Conservation (phyloP, 2,797 vertebrate species). For the Eupleurogrammus muticus region DNA sequence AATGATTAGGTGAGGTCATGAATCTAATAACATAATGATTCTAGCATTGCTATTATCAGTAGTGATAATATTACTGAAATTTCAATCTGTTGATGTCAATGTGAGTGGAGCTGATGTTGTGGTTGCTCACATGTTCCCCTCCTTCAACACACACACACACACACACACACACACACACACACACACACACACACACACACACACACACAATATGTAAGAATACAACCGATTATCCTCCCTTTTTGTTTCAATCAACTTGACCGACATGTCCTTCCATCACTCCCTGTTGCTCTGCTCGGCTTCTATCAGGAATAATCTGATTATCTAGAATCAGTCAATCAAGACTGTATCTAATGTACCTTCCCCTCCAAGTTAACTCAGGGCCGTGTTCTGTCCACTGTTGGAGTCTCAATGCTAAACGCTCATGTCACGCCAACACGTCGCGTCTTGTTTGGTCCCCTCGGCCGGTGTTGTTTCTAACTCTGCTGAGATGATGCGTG, state of each 20-base stretch:
- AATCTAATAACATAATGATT: background rate
- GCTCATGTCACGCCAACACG: conserved; percentile 53
- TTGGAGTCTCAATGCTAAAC: conserved; percentile 4
- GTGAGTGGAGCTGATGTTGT: conserved; percentile 32
- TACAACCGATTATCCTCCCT: conserved; percentile 16
- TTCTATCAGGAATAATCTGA: background rate
- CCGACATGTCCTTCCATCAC: background rate
- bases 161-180: conserved; percentile 11
- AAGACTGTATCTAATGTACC: background rate
- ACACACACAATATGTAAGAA: conserved; percentile 18
- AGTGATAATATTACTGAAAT: conserved; percentile 6
- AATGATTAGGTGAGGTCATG: background rate
- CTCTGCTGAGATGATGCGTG: conserved; percentile 60
- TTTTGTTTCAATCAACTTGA: conserved; percentile 1
- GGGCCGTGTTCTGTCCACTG: background rate
- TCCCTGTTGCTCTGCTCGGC: background rate
- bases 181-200: conserved; percentile 11
- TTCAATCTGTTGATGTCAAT: conserved; percentile 15
- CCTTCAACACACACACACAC: conserved; percentile 15
- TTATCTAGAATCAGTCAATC: background rate
- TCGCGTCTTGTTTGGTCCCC: conserved; percentile 51
- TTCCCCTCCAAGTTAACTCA: background rate
- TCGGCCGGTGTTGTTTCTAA: conserved; percentile 53
- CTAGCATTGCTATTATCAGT: background rate
- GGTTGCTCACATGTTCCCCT: conserved; percentile 31